These are phyloP conservation scores for Allygus modestus DNA, from an alignment of 2,888 invertebrate species.

Conservation along the genomic window DNA sequence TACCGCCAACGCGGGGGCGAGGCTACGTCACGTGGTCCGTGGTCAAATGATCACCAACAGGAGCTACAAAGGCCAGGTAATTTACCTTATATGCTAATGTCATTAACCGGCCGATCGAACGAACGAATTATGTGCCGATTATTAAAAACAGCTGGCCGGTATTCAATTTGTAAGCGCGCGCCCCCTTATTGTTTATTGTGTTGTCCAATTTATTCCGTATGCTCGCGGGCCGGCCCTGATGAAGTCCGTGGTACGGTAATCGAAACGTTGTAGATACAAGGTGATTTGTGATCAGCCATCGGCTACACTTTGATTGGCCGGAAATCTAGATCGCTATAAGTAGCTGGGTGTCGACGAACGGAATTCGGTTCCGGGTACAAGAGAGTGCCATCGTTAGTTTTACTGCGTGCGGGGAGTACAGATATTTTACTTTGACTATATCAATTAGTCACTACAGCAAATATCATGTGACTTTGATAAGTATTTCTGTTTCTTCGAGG, in stretches of 20 bases:
- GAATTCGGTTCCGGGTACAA: not conserved
- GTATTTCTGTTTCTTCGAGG: no score
- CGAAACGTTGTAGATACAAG: constrained; percentile 56
- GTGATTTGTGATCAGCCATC: constrained; percentile 44
- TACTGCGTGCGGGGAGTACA: no score
- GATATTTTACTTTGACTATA: no score
- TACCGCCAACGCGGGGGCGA: constrained; percentile 21
- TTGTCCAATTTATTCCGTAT: constrained; percentile 53
- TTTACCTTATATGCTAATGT: constrained; percentile 59
- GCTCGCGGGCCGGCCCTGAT: constrained; percentile 52
- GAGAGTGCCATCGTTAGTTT: no score
- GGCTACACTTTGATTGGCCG: constrained; percentile 32
- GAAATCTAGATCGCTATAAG: constrained; percentile 14
- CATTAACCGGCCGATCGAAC: constrained; percentile 58
- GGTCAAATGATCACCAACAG: no score
- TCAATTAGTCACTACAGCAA: no score
- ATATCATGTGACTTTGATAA: no score
- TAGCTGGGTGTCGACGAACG: not conserved
- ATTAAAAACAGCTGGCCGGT: constrained; percentile 58
- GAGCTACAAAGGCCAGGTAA: constrained; percentile 43
- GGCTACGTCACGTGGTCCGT: not conserved
- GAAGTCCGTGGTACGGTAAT: constrained; percentile 44
- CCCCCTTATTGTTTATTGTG: constrained; percentile 56
- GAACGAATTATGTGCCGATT: constrained; percentile 55
- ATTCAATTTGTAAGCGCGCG: constrained; percentile 60